These are phyloP conservation scores for Platalea minor DNA, from an alignment of 2,797 vertebrate genomes.

Conservation along the genomic window DNA sequence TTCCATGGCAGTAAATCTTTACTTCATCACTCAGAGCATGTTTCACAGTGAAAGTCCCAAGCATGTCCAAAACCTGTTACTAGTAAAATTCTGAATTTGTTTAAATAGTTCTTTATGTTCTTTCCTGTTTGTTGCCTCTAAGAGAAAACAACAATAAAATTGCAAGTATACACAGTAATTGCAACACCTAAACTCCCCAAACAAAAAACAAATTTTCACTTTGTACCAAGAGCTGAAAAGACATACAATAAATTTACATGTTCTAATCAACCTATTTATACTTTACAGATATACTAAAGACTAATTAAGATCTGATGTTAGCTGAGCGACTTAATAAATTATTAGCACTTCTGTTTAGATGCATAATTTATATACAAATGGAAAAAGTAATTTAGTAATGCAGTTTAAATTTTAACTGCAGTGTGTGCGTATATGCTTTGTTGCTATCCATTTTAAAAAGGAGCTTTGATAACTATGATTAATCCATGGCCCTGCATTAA, in stretches of 20 bases:
- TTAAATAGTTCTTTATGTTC: not conserved
- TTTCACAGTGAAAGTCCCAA: not conserved
- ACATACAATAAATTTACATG: not conserved
- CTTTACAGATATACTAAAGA: conserved; percentile 2
- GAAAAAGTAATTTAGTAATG: conserved; percentile 8
- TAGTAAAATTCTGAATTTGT: not conserved
- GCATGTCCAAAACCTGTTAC: not conserved
- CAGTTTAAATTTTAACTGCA: conserved; percentile 26
- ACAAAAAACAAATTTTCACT: not conserved
- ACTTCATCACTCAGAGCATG: not conserved
- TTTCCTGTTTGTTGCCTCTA: not conserved
- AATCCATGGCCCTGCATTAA: not conserved
- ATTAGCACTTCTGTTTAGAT: conserved; percentile 50
- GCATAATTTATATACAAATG: conserved; percentile 57
- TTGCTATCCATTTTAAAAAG: not conserved
- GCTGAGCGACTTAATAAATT: conserved; percentile 49
- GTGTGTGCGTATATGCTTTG: not conserved
- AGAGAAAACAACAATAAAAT: not conserved
- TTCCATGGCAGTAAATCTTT: not conserved
- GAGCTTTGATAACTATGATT: conserved; percentile 32
- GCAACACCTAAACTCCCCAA: not conserved
- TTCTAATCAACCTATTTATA: conserved; percentile 28
- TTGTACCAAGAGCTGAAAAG: not conserved
- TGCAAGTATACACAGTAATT: not conserved
- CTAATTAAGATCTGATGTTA: conserved; percentile 39